phyloP scores from a whole-genome alignment of 2,888 invertebrate species.

The Linnaemya vulpina region DNA sequence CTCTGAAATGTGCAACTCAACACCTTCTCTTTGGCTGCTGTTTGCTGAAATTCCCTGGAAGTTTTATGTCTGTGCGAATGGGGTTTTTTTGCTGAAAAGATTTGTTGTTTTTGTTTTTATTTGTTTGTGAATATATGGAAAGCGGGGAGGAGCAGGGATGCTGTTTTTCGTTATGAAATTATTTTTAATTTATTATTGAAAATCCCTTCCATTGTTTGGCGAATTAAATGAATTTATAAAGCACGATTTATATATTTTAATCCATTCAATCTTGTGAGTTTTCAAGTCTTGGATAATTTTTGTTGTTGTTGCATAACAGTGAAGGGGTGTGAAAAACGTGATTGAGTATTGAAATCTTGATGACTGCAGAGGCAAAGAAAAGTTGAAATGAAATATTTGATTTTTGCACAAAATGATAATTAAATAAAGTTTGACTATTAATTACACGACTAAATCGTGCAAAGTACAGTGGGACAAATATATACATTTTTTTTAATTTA shows the following conservation, averaged over 20 bases:
- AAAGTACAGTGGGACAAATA: no score
- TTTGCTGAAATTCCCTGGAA: background rate
- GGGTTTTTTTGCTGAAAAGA: background rate
- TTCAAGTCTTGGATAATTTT: slow-evolving; percentile 4
- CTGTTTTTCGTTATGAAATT: background rate
- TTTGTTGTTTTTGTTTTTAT: background rate
- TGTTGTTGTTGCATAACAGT: background rate
- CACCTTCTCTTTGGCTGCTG: background rate
- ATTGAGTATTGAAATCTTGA: background rate
- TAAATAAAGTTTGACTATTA: no score
- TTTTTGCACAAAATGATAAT: background rate
- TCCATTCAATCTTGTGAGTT: background rate
- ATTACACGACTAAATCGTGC: no score
- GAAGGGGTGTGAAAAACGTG: slow-evolving; percentile 41
- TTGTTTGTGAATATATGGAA: no score
- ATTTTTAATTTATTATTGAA: background rate
- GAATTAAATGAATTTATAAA: slow-evolving; percentile 17
- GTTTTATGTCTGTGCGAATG: background rate
- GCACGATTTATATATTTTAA: slow-evolving; percentile 42
- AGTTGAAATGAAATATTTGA: background rate
- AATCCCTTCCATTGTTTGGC: slow-evolving; percentile 30
- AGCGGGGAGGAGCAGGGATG: no score
- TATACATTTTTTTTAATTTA: no score
- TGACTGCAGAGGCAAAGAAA: background rate
- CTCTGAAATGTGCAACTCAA: slow-evolving; percentile 19